Percentiles rank a stretch among this genome's conserved stretches.
phyloP scores from a whole-genome alignment of 2,797 vertebrate species.

The Chrysocyon brachyurus region DNA sequence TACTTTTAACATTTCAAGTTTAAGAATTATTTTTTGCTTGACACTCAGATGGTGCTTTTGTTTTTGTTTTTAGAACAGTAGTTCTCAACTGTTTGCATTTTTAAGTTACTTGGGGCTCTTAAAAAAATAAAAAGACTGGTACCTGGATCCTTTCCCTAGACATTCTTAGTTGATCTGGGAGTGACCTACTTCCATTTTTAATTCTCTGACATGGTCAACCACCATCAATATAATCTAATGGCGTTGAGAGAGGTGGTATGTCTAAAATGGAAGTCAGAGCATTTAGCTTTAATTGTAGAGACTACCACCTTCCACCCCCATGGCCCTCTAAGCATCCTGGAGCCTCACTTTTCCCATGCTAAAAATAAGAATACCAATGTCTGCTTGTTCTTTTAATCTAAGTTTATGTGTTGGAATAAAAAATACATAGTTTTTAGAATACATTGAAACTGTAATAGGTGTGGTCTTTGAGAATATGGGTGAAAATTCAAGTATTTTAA shows the following conservation, averaged over 20 bases:
- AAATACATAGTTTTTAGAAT: neutral
- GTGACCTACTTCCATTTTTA: neutral
- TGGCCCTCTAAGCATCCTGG: neutral
- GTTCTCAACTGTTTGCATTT: neutral
- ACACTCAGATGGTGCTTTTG: neutral
- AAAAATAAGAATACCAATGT: neutral
- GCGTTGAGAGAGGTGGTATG: accelerated
- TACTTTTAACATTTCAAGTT: neutral
- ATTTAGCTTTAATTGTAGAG: neutral
- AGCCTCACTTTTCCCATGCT: neutral
- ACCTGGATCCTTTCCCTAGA: neutral
- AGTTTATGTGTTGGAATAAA: neutral
- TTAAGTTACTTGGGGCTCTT: neutral
- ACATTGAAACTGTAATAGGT: neutral
- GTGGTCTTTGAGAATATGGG: neutral
- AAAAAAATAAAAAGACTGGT: neutral
- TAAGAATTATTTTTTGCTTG: neutral
- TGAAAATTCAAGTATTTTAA: neutral
- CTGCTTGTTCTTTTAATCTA: neutral
- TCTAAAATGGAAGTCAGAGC: neutral
- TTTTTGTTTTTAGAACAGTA: neutral
- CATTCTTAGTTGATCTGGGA: neutral
- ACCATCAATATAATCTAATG: neutral
- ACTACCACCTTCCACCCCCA: accelerated
- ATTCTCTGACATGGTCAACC: neutral